Conservation (phyloP, 2,888 invertebrate genomes). For the Nephrotoma flavescens region DNA sequence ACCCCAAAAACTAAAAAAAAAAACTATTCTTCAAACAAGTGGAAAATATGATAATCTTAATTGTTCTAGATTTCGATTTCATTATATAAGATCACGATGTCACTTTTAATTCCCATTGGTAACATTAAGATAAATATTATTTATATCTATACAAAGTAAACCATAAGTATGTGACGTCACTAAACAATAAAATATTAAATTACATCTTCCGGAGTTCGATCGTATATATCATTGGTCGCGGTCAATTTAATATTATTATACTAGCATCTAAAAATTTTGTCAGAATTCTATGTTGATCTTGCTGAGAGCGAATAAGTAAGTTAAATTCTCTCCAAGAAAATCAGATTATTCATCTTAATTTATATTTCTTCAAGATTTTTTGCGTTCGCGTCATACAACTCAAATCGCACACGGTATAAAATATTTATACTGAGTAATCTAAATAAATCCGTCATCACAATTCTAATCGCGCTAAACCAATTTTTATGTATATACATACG, state of each 20-base stretch:
- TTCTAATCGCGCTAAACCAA: neutral
- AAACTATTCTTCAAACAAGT: neutral
- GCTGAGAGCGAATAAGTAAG: neutral
- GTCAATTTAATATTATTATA: neutral
- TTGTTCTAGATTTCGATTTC: neutral
- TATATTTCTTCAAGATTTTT: neutral
- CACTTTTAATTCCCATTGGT: neutral
- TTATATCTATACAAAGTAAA: neutral
- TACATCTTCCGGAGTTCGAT: neutral
- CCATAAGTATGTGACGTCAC: neutral
- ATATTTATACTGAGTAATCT: neutral
- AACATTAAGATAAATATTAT: neutral
- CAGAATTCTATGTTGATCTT: too few relatives aligned
- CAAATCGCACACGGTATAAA: neutral
- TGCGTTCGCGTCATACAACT: neutral
- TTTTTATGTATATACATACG: neutral
- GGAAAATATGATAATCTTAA: neutral
- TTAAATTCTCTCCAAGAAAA: neutral
- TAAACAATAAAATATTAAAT: neutral
- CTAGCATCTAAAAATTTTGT: too few relatives aligned
- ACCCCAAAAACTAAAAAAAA: neutral
- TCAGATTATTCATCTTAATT: neutral
- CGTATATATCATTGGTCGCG: neutral
- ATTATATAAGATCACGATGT: neutral
- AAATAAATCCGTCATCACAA: neutral